Evolutionary conservation across 2,797 vertebrate genomes (phyloP).

Genomic region (Sebastes oblongus): DNA sequence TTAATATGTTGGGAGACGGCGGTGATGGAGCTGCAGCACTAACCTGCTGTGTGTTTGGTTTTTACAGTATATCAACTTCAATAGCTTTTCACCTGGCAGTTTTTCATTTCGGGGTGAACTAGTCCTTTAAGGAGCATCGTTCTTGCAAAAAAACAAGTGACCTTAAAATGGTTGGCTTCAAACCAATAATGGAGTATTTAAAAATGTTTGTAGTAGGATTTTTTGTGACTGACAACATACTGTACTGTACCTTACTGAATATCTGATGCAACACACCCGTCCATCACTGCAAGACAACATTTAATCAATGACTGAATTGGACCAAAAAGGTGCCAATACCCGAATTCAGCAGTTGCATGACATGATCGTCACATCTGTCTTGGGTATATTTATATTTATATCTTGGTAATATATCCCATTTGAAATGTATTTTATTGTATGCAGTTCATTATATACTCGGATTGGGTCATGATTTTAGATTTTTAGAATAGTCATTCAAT

Average conservation of each 20-base stretch:
- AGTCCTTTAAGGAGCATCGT: background rate
- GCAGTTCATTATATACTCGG: no score
- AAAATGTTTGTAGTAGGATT: background rate
- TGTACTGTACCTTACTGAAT: background rate
- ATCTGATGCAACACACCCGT: background rate
- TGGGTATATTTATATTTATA: no score
- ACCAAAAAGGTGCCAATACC: no score
- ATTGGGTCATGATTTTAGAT: no score
- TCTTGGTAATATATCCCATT: no score
- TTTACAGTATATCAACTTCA: conserved; percentile 47
- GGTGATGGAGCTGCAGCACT: conserved; percentile 14
- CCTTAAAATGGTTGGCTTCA: background rate
- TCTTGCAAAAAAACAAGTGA: background rate
- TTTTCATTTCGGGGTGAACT: conserved; percentile 8
- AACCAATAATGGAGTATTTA: background rate
- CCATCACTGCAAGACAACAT: background rate
- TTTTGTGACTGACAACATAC: background rate
- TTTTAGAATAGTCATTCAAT: no score
- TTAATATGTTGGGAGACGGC: conserved; percentile 35
- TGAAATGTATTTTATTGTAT: no score
- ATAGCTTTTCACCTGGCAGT: conserved; percentile 24
- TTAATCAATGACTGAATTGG: background rate
- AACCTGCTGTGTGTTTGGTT: conserved; percentile 40
- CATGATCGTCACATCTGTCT: no score
- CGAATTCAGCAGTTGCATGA: no score